Evolutionary conservation across 2,113 vertebrate species (phyloP).

Genomic region (Prolemur simus): DNA sequence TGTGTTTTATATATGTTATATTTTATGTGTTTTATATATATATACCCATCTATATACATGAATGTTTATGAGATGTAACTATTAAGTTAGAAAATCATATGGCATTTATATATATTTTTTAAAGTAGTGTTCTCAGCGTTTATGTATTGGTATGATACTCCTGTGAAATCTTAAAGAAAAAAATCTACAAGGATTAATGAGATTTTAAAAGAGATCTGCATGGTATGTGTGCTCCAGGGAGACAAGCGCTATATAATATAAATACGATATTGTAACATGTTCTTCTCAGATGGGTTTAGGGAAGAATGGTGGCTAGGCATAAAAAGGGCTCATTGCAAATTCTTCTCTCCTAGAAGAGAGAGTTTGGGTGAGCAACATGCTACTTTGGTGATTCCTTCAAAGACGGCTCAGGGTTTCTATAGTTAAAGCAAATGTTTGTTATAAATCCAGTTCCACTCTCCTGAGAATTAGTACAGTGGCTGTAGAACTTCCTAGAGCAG

Average conservation of each 20-base stretch:
- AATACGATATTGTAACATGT: not conserved
- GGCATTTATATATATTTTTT: slow-evolving; percentile 2
- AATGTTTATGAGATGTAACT: not conserved
- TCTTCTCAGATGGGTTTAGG: not conserved
- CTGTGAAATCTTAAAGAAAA: slow-evolving; percentile 61
- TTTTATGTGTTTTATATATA: not conserved
- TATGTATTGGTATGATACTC: not conserved
- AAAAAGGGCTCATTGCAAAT: not conserved
- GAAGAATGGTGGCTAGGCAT: not conserved
- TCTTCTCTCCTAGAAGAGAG: not conserved
- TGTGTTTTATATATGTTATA: not conserved
- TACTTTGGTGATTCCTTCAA: not conserved
- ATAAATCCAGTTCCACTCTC: not conserved
- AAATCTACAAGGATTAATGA: slow-evolving; percentile 43
- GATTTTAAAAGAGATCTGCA: slow-evolving; percentile 48
- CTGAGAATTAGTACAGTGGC: no score
- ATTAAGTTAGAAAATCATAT: slow-evolving; percentile 50
- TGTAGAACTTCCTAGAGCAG: not conserved
- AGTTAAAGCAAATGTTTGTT: not conserved
- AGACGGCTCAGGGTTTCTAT: not conserved
- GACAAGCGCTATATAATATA: not conserved
- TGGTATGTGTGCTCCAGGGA: not conserved
- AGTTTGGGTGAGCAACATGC: not conserved
- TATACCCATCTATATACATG: not conserved
- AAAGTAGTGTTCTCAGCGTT: slow-evolving; percentile 38